Evolutionary conservation across 2,888 invertebrate genomes (phyloP), one percentile per base, ranked within the genome.

Genomic region (Andrena chrysosceles): DNA sequence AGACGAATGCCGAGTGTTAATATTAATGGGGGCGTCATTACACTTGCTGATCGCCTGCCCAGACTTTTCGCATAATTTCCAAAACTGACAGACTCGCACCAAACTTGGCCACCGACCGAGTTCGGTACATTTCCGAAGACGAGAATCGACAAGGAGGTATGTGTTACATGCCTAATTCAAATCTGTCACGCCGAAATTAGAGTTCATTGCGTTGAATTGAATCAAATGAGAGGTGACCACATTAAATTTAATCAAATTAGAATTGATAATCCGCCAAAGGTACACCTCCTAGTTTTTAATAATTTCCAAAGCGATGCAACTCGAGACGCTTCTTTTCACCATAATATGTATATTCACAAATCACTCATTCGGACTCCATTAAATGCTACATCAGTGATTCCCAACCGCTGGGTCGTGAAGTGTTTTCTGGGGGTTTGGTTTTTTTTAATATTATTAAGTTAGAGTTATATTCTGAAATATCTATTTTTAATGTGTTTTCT

Each of bases 1-100:
- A 71, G 71, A 56, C 70, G 63, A 74, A 26, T 26, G 48, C 1
- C 49, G 75, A 75, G 71, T 85, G 81, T 87, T 77, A 87, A 87
- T 87, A 87, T 87, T 85, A 87, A 87, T 83, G 63, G 64, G 42
- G 60, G 13, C 71, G 63, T 16, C 69, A 76, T 87, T 86, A 77
- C 72, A 72, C 80, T 87, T 77, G 78, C 76, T 85, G 82, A 87
- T 83, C 72, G 52, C 10, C 52, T 8, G 23, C 54, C 42, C 29
- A 13, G 4, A 35, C 49, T 71, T 69, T 26, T 10, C 64, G 49
- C 20, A 23, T 29, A 66, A 67, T 67, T 73, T 13, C 4, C 70
- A n/a, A 26, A 20, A 70, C 42, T 52, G 16, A 35, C 48, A 60
- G 4, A 13, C 10, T 23, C 10, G 23, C 23, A 0, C 8, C 56